These are phyloP conservation scores for Eupithecia vulgata DNA, from an alignment of 2,888 invertebrate genomes.

Conservation along the genomic window DNA sequence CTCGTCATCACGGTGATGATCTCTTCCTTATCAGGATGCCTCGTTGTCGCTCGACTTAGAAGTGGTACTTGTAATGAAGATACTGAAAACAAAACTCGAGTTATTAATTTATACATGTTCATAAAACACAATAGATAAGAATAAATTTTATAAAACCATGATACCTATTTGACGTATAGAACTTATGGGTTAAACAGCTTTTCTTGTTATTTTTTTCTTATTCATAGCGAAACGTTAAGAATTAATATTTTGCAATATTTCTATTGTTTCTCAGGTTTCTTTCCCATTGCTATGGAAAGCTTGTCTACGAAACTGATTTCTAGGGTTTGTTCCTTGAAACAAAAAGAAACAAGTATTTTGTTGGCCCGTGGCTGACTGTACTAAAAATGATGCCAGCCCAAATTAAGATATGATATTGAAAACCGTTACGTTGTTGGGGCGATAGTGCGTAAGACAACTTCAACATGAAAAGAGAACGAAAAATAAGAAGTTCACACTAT, in stretches of 20 bases:
- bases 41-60: not conserved
- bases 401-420: slow-evolving; percentile 22
- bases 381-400: slow-evolving; percentile 1
- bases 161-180: not conserved
- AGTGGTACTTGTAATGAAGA: not conserved
- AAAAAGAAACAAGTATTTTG: not conserved
- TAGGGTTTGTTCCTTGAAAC: no score
- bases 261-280: no score
- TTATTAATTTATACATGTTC: not conserved
- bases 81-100: not conserved
- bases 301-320: no score
- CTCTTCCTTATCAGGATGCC: not conserved
- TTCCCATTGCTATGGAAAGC: no score
- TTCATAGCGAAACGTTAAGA: no score
- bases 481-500: not conserved
- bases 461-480: not conserved
- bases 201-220: no score
- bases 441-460: not conserved
- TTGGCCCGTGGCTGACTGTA: not conserved
- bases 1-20: not conserved
- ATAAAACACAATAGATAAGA: not conserved
- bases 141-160: not conserved
- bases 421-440: slow-evolving; percentile 15
- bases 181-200: not conserved
- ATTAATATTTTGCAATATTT: no score